phyloP scores from a whole-genome alignment of 2,888 invertebrate genomes.

The Drosophila rubida region DNA sequence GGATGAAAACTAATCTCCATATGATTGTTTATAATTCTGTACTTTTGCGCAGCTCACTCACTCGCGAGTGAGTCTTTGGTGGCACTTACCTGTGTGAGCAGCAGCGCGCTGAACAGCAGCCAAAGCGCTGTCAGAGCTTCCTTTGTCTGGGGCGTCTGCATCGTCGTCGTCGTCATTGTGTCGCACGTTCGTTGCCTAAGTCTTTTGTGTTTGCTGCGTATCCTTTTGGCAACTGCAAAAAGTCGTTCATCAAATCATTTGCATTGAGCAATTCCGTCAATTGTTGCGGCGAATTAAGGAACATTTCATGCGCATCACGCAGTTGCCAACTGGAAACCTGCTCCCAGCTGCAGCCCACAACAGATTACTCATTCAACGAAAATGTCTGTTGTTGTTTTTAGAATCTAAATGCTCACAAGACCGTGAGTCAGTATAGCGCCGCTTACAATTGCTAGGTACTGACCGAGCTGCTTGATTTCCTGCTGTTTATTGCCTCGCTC shows the following conservation, averaged over 20 bases:
- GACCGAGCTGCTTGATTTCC: conserved; percentile 22
- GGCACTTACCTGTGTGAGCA: conserved; percentile 80
- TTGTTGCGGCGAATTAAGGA: conserved; percentile 48
- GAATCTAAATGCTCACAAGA: conserved; percentile 31
- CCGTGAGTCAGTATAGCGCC: conserved; percentile 60
- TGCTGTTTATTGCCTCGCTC: conserved; percentile 55
- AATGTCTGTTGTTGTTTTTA: conserved; percentile 6
- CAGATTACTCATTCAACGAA: conserved; percentile 51
- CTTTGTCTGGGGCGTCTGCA: conserved; percentile 49
- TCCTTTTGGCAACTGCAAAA: conserved; percentile 66
- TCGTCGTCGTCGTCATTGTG: conserved; percentile 61
- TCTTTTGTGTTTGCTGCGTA: conserved; percentile 60
- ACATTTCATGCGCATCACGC: conserved; percentile 72
- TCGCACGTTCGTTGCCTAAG: conserved; percentile 71
- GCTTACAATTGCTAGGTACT: conserved; percentile 25
- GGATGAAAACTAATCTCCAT: conserved; percentile 45
- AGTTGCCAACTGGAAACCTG: conserved; percentile 32
- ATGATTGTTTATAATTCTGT: conserved; percentile 43
- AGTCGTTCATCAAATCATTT: conserved; percentile 54
- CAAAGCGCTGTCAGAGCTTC: conserved; percentile 28
- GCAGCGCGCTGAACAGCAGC: conserved; percentile 69
- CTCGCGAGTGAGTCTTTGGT: conserved; percentile 6
- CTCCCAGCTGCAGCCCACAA: conserved; percentile 29
- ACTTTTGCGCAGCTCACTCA: conserved; percentile 11
- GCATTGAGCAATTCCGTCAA: conserved; percentile 46